A percentile compares a stretch with the other conserved stretches of the same genome.
Conservation (phyloP, 92 coral and sea anemone genomes). For the Diadumene lineata region DNA sequence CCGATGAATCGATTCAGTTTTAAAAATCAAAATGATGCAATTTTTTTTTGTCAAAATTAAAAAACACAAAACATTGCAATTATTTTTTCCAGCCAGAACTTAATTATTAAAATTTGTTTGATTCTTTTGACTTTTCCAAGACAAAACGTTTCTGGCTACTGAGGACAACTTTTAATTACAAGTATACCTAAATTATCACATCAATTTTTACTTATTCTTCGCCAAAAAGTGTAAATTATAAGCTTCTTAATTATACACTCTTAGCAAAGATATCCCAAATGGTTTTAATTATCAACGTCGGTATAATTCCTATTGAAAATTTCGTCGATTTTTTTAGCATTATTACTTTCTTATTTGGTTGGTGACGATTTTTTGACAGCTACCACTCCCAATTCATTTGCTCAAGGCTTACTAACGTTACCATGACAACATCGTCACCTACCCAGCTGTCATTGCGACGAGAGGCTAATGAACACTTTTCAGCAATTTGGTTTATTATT, state of each 20-base stretch:
- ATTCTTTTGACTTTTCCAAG: too few species aligned
- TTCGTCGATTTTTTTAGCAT: neutral
- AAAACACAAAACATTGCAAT: too few species aligned
- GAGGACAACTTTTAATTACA: too few species aligned
- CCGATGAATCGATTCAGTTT: too few species aligned
- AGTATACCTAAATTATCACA: too few species aligned
- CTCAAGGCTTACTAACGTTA: neutral
- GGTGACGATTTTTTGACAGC: neutral
- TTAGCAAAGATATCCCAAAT: neutral
- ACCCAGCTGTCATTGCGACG: conserved; percentile 9
- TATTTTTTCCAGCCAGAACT: too few species aligned
- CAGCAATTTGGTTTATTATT: neutral
- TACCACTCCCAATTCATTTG: conserved; percentile 1
- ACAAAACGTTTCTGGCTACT: too few species aligned
- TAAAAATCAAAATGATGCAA: too few species aligned
- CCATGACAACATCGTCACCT: conserved; percentile 1
- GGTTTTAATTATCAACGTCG: neutral
- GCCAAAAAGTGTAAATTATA: too few species aligned
- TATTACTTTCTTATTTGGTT: conserved; percentile 2
- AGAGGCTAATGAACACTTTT: conserved; percentile 18
- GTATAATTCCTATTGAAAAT: neutral
- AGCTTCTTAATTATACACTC: neutral
- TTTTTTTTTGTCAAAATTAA: too few species aligned
- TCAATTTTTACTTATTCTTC: too few species aligned
- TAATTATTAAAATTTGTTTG: too few species aligned